Evolutionary conservation across 92 coral and sea anemone species (phyloP).

Genomic region (Epizoanthus ramosus): DNA sequence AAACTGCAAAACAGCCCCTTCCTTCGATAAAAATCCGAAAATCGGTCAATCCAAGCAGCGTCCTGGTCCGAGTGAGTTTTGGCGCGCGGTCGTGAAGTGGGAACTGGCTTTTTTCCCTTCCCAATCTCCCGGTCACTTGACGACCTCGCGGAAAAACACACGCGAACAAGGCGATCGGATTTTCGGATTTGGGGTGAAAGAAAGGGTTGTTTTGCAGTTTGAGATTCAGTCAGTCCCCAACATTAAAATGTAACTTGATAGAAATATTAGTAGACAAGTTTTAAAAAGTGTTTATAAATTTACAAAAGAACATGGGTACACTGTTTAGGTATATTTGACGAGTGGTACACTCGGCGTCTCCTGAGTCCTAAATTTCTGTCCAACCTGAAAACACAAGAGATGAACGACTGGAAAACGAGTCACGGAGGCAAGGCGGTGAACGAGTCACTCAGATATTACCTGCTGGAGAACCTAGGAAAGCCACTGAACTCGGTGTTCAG

Average conservation of each 20-base stretch:
- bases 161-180: no score
- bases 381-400: constrained; percentile 48
- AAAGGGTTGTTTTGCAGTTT: not conserved
- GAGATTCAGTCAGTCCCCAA: not conserved
- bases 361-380: constrained; percentile 52
- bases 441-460: constrained; percentile 61
- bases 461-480: constrained; percentile 77
- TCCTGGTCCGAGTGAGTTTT: no score
- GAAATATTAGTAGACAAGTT: no score
- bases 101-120: no score
- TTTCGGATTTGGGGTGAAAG: no score
- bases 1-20: no score
- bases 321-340: constrained; percentile 69
- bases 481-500: constrained; percentile 73
- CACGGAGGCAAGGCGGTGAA: constrained; percentile 57
- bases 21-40: no score
- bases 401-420: constrained; percentile 55
- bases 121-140: no score
- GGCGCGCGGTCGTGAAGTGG: no score
- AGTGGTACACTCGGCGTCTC: constrained; percentile 56
- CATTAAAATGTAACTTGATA: not conserved
- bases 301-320: not conserved
- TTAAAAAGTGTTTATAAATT: not conserved
- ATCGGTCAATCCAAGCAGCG: no score
- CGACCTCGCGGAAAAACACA: no score